Evolutionary conservation across 2,888 invertebrate genomes (phyloP), one percentile per base, ranked within the genome.

Genomic region (Uropetala carovei): DNA sequence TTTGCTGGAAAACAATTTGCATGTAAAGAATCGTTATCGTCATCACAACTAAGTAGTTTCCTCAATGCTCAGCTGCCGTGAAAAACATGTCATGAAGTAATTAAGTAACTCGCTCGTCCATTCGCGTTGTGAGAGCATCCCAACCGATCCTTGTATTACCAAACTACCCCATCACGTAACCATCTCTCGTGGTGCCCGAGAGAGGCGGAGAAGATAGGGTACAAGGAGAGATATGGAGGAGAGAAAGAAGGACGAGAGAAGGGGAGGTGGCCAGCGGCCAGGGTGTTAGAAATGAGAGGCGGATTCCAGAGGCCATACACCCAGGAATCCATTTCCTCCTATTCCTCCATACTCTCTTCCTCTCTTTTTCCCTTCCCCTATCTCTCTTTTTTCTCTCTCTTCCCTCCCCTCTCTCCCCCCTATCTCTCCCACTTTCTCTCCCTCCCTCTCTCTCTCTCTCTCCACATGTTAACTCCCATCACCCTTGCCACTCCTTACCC

Each of bases 201-300:
- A 43, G 43, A 43, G 68, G 18, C 18, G 18, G 68, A 22, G 22
- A 68, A n/a, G 16, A 18, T 18, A 68, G 22, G 64, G 64, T 16
- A 5, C 16, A 64, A 64, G 68, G 22, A 18, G 22, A 3, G n/a
- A n/a, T 64, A n/a, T 18, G 64, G n/a, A n/a, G 64, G 64, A 68
- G 68, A 68, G n/a, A n/a, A n/a, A n/a, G n/a, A n/a, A n/a, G 64
- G n/a, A n/a, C 16, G 64, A 68, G 68, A 68, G 68, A 68, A 68
- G 18, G 9, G n/a, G 3, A 68, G n/a, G 68, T 68, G 68, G 68
- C 68, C 68, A 68, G 18, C 16, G 11, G 68, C 68, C 68, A 68
- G 68, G 68, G 18, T 68, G n/a, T 68, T 68, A 68, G 18, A 43
- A 43, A 43, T 43, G 43, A 43, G 43, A 68, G 16, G n/a, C 68